Evolutionary conservation across 2,113 vertebrate genomes (phyloP).

Genomic region (Lophura nycthemera): DNA sequence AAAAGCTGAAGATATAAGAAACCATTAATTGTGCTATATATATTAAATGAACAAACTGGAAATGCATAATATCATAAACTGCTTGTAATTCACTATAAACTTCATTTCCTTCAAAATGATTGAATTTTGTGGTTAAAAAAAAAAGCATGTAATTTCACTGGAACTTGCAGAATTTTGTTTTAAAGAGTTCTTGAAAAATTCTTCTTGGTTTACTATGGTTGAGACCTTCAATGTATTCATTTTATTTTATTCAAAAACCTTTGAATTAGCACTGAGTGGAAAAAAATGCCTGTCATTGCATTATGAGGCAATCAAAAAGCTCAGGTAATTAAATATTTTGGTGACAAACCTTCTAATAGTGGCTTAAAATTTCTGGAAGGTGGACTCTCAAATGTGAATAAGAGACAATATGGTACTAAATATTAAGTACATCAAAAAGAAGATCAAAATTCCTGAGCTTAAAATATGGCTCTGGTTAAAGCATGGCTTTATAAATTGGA

Average conservation of each 20-base stretch:
- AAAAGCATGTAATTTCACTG: neutral
- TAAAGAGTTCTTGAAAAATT: neutral
- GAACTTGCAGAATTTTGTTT: neutral
- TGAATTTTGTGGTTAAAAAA: neutral
- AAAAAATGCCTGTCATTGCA: neutral
- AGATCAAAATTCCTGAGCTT: neutral
- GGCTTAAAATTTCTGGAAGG: neutral
- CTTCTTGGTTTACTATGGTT: neutral
- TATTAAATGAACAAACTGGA: neutral
- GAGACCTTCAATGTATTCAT: neutral
- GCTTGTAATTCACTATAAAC: neutral
- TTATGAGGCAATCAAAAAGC: accelerated
- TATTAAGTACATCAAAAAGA: neutral
- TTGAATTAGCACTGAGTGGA: neutral
- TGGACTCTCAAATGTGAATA: neutral
- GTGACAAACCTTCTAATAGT: neutral
- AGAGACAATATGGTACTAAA: neutral
- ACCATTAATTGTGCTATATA: neutral
- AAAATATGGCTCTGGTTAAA: neutral
- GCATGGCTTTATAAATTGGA: neutral
- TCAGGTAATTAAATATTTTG: neutral
- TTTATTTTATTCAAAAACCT: neutral
- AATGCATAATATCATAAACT: neutral
- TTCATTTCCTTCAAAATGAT: neutral
- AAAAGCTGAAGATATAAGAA: neutral